Base-by-base conservation (phyloP, 2,888 invertebrate genomes). In the Catocala sponsa region DNA sequence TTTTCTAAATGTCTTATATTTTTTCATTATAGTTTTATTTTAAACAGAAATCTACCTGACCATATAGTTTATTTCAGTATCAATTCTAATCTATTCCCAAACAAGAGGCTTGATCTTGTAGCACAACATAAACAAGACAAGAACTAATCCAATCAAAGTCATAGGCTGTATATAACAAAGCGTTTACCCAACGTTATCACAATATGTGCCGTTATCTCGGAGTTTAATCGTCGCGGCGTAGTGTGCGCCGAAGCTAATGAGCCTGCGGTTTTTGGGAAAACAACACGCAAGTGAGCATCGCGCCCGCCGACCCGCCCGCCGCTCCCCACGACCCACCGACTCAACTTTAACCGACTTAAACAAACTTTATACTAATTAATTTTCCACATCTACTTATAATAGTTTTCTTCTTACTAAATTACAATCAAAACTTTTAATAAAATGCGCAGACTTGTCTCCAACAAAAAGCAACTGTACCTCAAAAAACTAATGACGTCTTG, bases 241-340 rank as follows among this genome's bases (percentile, higher is more conserved):
- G 92, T 92, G 93, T 89, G 90, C 89, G 86, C 91, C 83, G 78
- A 74, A 89, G 86, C 92, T 94, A 94, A 94, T 91, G 94, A 94
- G 91, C 68, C 90, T 93, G 94, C 88, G 94, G 94, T 93, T 88
- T 87, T 81, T 76, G 81, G 82, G 88, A 87, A 89, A 90, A 91
- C 91, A 91, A 89, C 88, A 85, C 87, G 80, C 88, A 86, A 85
- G 85, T 82, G 82, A 81, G 68, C 82, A 74, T 74, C 81, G 67
- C 61, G 55, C 70, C 72, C 70, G 68, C 84, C 79, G 56, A 78
- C 78, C 76, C 65, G 25, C 79, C 74, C 72, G 38, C 9, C 75
- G 66, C 86, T 80, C 86, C 80, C 53, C 9, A 38, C 35, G 6
- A 38, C 35, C 35, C 63, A 60, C 71, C 66, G 49, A 60, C 79